These are phyloP conservation scores for Aix galericulata DNA, from an alignment of 2,113 vertebrate species.

Conservation along the genomic window DNA sequence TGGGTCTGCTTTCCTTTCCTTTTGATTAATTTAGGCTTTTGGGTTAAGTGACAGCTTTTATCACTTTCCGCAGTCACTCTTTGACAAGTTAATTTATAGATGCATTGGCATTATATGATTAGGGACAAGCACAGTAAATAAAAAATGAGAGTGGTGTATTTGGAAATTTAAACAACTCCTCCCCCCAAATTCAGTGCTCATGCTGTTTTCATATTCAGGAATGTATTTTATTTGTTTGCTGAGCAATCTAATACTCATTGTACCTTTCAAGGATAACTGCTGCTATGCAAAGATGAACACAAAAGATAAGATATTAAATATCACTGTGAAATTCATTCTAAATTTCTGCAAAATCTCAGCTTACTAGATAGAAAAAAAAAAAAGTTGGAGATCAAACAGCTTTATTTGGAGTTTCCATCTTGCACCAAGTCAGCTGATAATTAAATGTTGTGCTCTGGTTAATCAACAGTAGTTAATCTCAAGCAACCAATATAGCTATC, in stretches of 20 bases:
- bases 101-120: conserved; percentile 62
- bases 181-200: background rate
- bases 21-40: conserved; percentile 71
- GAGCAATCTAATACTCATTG: background rate
- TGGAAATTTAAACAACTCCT: conserved; percentile 26
- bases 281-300: background rate
- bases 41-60: conserved; percentile 76
- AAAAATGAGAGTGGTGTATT: conserved; percentile 44
- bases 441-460: conserved; percentile 9
- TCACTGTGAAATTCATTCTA: background rate
- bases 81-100: conserved; percentile 76
- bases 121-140: conserved; percentile 67
- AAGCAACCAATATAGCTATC: background rate
- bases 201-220: background rate
- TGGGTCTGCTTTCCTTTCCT: background rate
- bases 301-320: background rate
- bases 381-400: background rate
- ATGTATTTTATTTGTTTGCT: conserved; percentile 7
- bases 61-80: conserved; percentile 52
- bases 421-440: background rate
- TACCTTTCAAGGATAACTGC: background rate
- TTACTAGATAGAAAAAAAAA: background rate
- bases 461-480: conserved; percentile 1
- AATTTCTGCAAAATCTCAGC: background rate
- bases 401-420: background rate